These are phyloP conservation scores for Monomorium pharaonis DNA, from an alignment of 1,140 invertebrate species.

Conservation along the genomic window DNA sequence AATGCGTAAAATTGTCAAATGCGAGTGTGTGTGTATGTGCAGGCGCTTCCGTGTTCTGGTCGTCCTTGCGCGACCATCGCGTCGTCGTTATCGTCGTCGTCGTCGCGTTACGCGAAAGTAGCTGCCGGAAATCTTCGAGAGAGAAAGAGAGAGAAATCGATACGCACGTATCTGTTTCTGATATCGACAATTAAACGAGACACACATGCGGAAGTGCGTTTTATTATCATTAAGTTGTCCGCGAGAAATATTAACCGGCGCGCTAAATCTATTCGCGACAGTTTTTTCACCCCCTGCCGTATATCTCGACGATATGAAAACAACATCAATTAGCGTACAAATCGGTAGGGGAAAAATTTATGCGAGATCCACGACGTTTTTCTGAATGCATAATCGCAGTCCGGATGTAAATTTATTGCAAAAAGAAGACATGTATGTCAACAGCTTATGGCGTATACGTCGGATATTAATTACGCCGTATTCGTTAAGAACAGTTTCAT, in stretches of 20 bases:
- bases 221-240: constrained; percentile 4
- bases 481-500: not conserved
- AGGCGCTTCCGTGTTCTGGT: not conserved
- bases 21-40: not conserved
- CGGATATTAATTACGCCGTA: not conserved
- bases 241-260: constrained; percentile 6
- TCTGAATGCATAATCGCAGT: not conserved
- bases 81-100: not conserved
- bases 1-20: not conserved
- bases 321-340: constrained; percentile 5
- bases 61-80: constrained; percentile 28
- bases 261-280: not conserved
- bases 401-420: not conserved
- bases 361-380: not conserved
- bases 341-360: not conserved
- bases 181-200: constrained; percentile 19
- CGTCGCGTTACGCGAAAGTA: constrained; percentile 25
- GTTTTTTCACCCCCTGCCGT: not conserved
- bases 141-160: constrained; percentile 7
- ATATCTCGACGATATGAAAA: not conserved
- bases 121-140: not conserved
- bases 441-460: not conserved
- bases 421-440: not conserved
- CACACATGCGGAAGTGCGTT: not conserved
- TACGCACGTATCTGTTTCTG: not conserved